A percentile compares a stretch with the other conserved stretches of the same genome.
Evolutionary conservation across 2,888 invertebrate species (phyloP).

Genomic region (Gisinianus flammeolus): DNA sequence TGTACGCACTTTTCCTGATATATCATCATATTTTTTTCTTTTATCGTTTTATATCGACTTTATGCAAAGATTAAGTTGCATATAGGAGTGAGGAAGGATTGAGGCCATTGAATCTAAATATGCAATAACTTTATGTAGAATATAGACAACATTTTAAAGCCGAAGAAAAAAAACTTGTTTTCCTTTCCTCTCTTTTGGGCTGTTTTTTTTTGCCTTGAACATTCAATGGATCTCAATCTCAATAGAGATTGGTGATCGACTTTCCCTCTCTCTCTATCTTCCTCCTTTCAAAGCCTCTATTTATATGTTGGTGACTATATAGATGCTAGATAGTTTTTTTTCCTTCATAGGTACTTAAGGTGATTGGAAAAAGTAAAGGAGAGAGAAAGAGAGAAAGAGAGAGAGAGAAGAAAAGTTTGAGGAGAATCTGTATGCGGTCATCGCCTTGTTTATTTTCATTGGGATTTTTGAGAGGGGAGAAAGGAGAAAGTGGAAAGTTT

Average conservation of each 20-base stretch:
- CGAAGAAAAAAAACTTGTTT: neutral
- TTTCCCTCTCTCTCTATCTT: constrained; percentile 24
- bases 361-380: no score
- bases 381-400: no score
- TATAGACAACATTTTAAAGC: constrained; percentile 40
- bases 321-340: no score
- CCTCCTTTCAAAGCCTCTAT: constrained; percentile 30
- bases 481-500: no score
- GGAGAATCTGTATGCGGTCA: no score
- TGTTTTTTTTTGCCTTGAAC: neutral
- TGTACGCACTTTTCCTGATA: no score
- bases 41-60: neutral
- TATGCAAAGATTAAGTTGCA: neutral
- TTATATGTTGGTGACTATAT: constrained; percentile 20
- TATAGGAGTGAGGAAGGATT: neutral
- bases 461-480: no score
- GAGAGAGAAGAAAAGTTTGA: no score
- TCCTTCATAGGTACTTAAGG: no score
- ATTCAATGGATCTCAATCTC: neutral
- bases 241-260: no score
- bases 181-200: neutral
- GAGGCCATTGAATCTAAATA: neutral
- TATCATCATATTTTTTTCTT: neutral
- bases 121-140: constrained; percentile 26
- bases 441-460: no score